A percentile compares a stretch with the other conserved stretches of the same genome.
Evolutionary conservation across 2,797 vertebrate species (phyloP).

Genomic region (Brotogeris chrysoptera): DNA sequence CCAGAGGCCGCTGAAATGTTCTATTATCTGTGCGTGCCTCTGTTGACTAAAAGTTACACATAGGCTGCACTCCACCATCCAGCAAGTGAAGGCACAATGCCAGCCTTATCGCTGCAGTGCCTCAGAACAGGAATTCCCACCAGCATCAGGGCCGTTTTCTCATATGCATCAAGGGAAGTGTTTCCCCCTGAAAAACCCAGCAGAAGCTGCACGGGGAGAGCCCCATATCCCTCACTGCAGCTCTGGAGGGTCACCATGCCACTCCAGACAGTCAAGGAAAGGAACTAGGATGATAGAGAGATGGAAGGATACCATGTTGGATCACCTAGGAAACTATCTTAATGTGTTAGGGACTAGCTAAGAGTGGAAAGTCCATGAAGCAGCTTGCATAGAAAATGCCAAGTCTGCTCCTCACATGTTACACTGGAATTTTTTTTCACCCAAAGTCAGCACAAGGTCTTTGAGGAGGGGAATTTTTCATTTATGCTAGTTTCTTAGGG

Average conservation of each 20-base stretch:
- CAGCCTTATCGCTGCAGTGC: not conserved
- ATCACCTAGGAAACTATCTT: not conserved
- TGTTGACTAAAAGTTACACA: conserved; percentile 61
- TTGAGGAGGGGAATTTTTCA: not conserved
- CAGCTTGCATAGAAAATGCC: not conserved
- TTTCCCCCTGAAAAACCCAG: not conserved
- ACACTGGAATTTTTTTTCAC: not conserved
- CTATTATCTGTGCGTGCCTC: conserved; percentile 54
- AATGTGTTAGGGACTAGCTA: not conserved
- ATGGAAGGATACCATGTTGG: fast-evolving
- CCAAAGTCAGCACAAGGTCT: not conserved
- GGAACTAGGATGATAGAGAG: not conserved
- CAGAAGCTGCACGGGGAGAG: fast-evolving
- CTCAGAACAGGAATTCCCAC: not conserved
- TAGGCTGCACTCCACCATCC: conserved; percentile 22
- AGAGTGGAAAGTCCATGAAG: not conserved
- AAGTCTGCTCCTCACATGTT: not conserved
- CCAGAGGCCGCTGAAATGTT: conserved; percentile 56
- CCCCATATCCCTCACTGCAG: fast-evolving
- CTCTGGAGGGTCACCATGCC: not conserved
- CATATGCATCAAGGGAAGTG: not conserved
- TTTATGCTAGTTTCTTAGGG: not conserved
- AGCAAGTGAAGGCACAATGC: conserved; percentile 28
- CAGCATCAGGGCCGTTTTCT: not conserved
- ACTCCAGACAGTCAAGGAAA: fast-evolving